A percentile compares a stretch with the other conserved stretches of the same genome.
Evolutionary conservation across 2,113 vertebrate genomes (phyloP).

Genomic region (Notiomystis cincta): DNA sequence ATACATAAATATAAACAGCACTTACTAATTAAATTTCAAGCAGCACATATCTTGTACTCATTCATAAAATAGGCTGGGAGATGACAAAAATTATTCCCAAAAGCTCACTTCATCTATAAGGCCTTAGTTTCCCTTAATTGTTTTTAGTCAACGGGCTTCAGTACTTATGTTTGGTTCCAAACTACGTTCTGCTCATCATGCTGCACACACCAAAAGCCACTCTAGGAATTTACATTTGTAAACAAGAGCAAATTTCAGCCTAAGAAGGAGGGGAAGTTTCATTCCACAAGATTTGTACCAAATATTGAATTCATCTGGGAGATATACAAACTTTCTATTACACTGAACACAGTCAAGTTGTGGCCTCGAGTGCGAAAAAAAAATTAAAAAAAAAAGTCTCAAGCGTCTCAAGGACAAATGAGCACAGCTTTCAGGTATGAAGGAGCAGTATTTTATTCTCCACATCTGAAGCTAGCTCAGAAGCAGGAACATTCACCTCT

Average conservation of each 20-base stretch:
- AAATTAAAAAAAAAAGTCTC: rapidly evolving
- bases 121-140: not conserved
- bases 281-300: not conserved
- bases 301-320: not conserved
- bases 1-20: not conserved
- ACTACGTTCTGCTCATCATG: not conserved
- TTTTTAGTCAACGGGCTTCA: not conserved
- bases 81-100: not conserved
- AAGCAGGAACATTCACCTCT: not conserved
- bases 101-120: not conserved
- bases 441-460: not conserved
- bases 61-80: not conserved
- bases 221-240: not conserved
- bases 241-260: not conserved
- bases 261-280: rapidly evolving
- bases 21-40: not conserved
- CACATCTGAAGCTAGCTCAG: not conserved
- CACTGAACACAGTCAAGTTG: not conserved
- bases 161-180: not conserved
- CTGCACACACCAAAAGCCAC: not conserved
- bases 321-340: not conserved
- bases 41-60: not conserved
- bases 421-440: not conserved
- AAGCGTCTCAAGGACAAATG: not conserved
- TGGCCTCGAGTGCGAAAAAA: not conserved